Conservation (phyloP, 2,888 invertebrate species). For the Xanthia togata region DNA sequence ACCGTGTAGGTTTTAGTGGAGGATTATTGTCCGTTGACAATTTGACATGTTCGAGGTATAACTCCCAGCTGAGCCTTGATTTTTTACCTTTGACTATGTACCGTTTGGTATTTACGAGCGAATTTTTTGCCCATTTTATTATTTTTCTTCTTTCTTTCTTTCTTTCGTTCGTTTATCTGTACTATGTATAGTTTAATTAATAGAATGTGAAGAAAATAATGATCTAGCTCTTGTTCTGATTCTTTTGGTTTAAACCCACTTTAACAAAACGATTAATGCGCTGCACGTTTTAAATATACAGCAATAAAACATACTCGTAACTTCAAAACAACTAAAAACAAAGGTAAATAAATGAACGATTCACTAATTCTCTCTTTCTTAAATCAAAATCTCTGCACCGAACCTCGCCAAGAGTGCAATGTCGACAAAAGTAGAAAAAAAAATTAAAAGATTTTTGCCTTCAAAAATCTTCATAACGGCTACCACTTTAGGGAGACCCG, state of each 20-base stretch:
- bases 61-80: background rate
- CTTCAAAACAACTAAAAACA: background rate
- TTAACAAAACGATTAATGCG: background rate
- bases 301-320: background rate
- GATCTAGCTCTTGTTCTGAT: background rate
- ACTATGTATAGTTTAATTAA: too few species aligned
- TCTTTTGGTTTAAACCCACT: background rate
- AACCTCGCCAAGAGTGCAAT: background rate
- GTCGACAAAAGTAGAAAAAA: constrained; percentile 29
- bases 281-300: too few species aligned
- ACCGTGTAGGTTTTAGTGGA: constrained; percentile 21
- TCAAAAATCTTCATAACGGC: constrained; percentile 42
- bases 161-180: background rate
- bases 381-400: constrained; percentile 7
- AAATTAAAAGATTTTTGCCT: constrained; percentile 20
- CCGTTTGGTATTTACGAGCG: background rate
- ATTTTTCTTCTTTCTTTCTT: too few species aligned
- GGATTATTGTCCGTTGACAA: background rate
- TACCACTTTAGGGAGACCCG: constrained; percentile 28
- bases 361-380: background rate
- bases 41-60: background rate
- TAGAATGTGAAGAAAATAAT: background rate
- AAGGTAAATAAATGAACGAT: background rate
- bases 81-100: background rate
- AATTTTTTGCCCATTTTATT: background rate